Evolutionary conservation across 2,113 vertebrate genomes (phyloP), one percentile per base, ranked within the genome.

Genomic region (Mustelus asterias): DNA sequence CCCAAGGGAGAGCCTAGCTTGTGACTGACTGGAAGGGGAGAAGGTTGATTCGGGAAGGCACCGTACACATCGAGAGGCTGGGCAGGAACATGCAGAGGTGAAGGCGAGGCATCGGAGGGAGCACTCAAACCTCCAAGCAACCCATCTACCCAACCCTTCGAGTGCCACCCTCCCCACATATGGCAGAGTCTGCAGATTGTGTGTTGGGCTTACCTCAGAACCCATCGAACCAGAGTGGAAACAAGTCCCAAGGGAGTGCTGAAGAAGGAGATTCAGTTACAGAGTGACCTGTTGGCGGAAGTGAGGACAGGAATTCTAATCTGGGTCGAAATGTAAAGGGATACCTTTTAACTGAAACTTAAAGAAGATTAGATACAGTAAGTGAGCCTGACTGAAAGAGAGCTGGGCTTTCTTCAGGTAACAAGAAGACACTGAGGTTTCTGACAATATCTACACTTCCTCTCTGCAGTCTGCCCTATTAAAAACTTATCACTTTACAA

Each of bases 401-500:
- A 94, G 26, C 20, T 37, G 8, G 22, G 37, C 37, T 41, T 67
- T 41, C 37, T 44, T 70, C 26, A 89, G 48, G 1, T 41, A 10
- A 94, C 18, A 94, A n/a, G 37, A 20, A 94, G 65, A 69, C 1
- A 20, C 20, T 13, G 16, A 22, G 10, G 93, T 48, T 48, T 70
- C 67, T 70, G 41, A 94, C 65, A 70, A n/a, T 94, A 44, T 37
- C 67, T 70, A 22, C 41, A 69, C 13, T 94, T 44, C 65, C 48
- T 70, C 22, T 29, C 14, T 94, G 41, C 44, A n/a, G 37, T 37
- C n/a, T n/a, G 22, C 69, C 22, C 41, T 33, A 60, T 70, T 94
- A 41, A 93, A 20, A 69, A 14, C 18, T 26, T 94, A 41, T 94
- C 93, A 70, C 93, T 94, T 94, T 69, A 41, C 93, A 72, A 70